phyloP scores from a whole-genome alignment of 23 tunicate genomes.

The Oikopleura dioica region DNA sequence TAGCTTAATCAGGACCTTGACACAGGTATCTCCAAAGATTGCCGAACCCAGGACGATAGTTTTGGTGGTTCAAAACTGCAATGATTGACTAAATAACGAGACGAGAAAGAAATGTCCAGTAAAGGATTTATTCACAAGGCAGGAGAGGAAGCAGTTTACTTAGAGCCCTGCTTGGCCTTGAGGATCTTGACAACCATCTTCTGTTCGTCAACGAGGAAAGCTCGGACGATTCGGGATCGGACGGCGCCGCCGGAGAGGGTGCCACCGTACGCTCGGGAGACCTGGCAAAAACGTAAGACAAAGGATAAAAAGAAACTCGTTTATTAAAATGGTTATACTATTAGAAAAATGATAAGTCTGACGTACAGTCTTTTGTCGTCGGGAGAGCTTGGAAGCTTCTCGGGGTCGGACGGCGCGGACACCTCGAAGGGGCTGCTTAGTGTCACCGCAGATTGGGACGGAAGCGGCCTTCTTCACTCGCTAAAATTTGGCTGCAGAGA shows the following conservation, averaged over 20 bases:
- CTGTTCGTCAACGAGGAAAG: slow-evolving; percentile 93
- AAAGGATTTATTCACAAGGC: too few relatives aligned
- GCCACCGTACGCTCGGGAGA: slow-evolving; percentile 56
- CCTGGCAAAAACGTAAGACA: background rate
- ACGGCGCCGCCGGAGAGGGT: slow-evolving; percentile 42
- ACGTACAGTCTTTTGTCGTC: slow-evolving; percentile 46
- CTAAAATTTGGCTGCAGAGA: too few relatives aligned
- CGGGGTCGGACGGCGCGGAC: slow-evolving; percentile 68
- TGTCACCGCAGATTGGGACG: slow-evolving; percentile 83
- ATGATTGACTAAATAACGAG: too few relatives aligned
- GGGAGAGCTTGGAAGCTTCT: slow-evolving; percentile 37
- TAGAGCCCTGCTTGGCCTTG: slow-evolving; percentile 41
- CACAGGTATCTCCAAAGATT: too few relatives aligned
- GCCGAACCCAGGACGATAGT: too few relatives aligned
- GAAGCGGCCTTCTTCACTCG: slow-evolving; percentile 57
- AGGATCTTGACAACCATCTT: slow-evolving; percentile 72
- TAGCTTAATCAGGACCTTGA: too few relatives aligned
- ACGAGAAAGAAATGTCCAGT: too few relatives aligned
- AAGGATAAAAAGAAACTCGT: background rate
- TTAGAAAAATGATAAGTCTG: slow-evolving; percentile 6
- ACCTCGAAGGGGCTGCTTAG: slow-evolving; percentile 45
- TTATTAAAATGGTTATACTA: background rate
- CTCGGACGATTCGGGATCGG: slow-evolving; percentile 54
- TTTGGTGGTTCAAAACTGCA: too few relatives aligned
- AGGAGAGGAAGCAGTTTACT: too few relatives aligned